Conservation (phyloP, 2,888 invertebrate species). For the Drosophila quinaria region DNA sequence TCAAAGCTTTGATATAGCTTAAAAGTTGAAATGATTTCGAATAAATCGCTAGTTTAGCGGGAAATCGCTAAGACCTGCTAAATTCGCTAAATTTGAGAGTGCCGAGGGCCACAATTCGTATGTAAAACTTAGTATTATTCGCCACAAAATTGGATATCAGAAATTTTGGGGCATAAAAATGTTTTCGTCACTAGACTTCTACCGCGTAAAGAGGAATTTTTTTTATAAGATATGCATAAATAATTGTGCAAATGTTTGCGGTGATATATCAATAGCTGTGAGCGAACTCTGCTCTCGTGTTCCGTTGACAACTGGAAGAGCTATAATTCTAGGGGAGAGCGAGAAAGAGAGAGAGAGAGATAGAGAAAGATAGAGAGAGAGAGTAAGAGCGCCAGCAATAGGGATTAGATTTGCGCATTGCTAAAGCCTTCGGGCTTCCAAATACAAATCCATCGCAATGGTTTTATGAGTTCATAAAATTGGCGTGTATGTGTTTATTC, state of each 20-base stretch:
- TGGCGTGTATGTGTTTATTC: slow-evolving; percentile 67
- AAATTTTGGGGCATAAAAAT: too few species aligned
- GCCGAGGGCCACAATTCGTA: too few species aligned
- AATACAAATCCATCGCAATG: slow-evolving; percentile 73
- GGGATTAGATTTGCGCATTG: slow-evolving; percentile 57
- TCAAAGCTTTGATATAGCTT: too few species aligned
- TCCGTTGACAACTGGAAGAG: slow-evolving; percentile 5
- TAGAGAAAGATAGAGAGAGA: neutral
- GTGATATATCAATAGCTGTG: slow-evolving; percentile 47
- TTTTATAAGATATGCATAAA: slow-evolving; percentile 48
- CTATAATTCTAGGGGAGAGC: neutral
- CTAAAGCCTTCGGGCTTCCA: slow-evolving; percentile 57
- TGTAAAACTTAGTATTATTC: too few species aligned
- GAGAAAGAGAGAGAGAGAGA: neutral
- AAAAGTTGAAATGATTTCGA: too few species aligned
- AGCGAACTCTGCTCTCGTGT: slow-evolving; percentile 22
- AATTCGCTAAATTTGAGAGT: too few species aligned
- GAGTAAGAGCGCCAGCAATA: neutral
- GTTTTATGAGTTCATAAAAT: slow-evolving; percentile 81
- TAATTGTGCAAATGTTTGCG: slow-evolving; percentile 40
- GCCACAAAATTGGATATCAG: too few species aligned
- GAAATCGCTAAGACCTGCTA: too few species aligned
- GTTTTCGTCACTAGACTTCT: too few species aligned
- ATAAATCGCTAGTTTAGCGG: too few species aligned
- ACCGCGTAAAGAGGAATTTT: too few species aligned